These are phyloP conservation scores for Ips typographus DNA, from an alignment of 1,140 invertebrate genomes.

Conservation along the genomic window DNA sequence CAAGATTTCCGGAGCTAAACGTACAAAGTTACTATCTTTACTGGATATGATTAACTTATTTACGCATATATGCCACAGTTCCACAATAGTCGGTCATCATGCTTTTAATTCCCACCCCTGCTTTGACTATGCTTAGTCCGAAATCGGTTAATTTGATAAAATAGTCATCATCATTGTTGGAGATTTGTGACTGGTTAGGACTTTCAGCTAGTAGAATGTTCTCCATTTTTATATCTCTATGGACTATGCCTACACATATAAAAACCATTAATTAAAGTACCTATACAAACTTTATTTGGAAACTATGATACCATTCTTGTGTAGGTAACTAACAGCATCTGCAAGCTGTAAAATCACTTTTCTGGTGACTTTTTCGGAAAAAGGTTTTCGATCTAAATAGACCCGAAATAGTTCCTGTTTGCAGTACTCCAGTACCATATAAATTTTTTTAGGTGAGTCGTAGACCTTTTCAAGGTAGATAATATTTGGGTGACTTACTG, in stretches of 20 bases:
- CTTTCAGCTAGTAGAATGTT: conserved; percentile 59
- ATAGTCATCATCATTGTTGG: conserved; percentile 48
- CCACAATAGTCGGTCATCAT: conserved; percentile 61
- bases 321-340: conserved; percentile 58
- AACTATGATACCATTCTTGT: conserved; percentile 55
- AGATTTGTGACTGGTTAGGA: conserved; percentile 48
- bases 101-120: conserved; percentile 55
- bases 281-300: background rate
- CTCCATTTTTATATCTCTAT: conserved; percentile 62
- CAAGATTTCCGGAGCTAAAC: conserved; percentile 60
- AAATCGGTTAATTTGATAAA: conserved; percentile 63
- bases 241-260: conserved; percentile 57
- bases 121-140: conserved; percentile 59
- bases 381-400: conserved; percentile 49
- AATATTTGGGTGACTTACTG: conserved; percentile 58
- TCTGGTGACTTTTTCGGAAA: conserved; percentile 53
- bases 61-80: conserved; percentile 62
- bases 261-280: background rate
- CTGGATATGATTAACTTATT: background rate
- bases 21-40: background rate
- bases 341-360: conserved; percentile 54
- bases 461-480: conserved; percentile 58
- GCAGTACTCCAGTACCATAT: conserved; percentile 58
- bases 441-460: conserved; percentile 55
- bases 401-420: conserved; percentile 52